These are phyloP conservation scores for Mythimna ferrago DNA, from an alignment of 2,888 invertebrate genomes.

Conservation along the genomic window DNA sequence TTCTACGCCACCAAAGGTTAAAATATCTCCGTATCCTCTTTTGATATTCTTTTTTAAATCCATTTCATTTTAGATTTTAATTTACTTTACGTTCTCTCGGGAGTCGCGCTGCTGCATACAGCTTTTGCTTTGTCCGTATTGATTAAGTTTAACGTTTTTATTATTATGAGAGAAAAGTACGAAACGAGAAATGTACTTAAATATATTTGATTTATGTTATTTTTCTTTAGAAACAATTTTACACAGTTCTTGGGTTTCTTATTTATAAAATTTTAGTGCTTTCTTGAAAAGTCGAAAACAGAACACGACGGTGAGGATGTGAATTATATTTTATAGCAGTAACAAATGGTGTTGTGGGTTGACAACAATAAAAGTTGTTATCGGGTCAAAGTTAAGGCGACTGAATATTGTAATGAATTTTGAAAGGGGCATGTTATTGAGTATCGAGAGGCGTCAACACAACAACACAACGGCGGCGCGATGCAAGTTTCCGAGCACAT, in stretches of 20 bases:
- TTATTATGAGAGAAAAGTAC: constrained; percentile 33
- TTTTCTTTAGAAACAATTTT: constrained; percentile 3
- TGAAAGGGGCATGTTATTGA: constrained; percentile 53
- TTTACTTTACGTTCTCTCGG: constrained; percentile 70
- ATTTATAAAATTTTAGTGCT: neutral
- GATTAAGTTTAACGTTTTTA: constrained; percentile 57
- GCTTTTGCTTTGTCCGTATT: constrained; percentile 50
- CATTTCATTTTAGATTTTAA: constrained; percentile 77
- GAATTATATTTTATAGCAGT: constrained; percentile 15
- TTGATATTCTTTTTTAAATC: constrained; percentile 78
- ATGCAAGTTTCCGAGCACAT: constrained; percentile 64
- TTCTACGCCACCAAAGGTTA: constrained; percentile 82
- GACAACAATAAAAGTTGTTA: constrained; percentile 52
- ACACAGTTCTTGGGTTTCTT: neutral
- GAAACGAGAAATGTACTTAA: constrained; percentile 12
- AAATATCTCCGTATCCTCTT: constrained; percentile 80
- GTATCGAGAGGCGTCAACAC: constrained; percentile 40
- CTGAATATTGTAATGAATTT: constrained; percentile 62
- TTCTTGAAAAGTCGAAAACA: constrained; percentile 1
- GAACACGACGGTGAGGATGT: neutral
- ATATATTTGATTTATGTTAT: constrained; percentile 27
- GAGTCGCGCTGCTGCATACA: constrained; percentile 60
- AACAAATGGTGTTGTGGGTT: constrained; percentile 31
- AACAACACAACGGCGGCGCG: constrained; percentile 38
- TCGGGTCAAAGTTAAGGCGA: constrained; percentile 37